phyloP scores from a whole-genome alignment of 2,888 invertebrate genomes.

The Sarcophaga rosellei region DNA sequence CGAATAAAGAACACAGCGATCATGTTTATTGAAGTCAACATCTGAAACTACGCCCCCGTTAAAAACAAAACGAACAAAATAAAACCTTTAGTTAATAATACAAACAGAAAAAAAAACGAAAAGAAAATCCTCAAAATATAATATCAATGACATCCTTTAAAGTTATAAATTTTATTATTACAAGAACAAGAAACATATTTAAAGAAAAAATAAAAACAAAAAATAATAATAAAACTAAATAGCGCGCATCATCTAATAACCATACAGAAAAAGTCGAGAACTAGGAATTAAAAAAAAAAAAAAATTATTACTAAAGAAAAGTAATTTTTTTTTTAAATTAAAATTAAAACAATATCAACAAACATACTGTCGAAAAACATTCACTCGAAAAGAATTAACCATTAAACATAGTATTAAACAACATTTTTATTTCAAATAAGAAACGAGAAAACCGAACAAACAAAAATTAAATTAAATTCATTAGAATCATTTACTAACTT shows the following conservation, averaged over 20 bases:
- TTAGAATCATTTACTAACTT: slow-evolving; percentile 42
- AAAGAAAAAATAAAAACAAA: slow-evolving; percentile 58
- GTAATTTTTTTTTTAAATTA: slow-evolving; percentile 46
- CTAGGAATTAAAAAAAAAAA: slow-evolving; percentile 23
- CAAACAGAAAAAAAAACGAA: slow-evolving; percentile 50
- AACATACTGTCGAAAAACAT: slow-evolving; percentile 33
- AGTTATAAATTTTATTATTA: slow-evolving; percentile 55
- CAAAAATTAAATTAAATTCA: slow-evolving; percentile 34
- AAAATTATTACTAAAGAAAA: slow-evolving; percentile 31
- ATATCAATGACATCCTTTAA: slow-evolving; percentile 57
- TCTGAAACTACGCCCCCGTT: slow-evolving; percentile 50
- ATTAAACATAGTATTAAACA: slow-evolving; percentile 59
- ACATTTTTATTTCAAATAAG: slow-evolving; percentile 44
- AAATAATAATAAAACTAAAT: slow-evolving; percentile 68
- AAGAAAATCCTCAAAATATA: slow-evolving; percentile 40
- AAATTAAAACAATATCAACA: slow-evolving; percentile 56
- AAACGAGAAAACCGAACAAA: slow-evolving; percentile 32
- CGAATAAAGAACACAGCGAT: slow-evolving; percentile 66
- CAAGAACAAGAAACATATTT: slow-evolving; percentile 61
- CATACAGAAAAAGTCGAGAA: slow-evolving; percentile 52
- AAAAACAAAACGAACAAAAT: slow-evolving; percentile 49
- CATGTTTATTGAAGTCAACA: slow-evolving; percentile 68
- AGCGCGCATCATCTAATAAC: slow-evolving; percentile 75
- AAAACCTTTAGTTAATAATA: slow-evolving; percentile 39
- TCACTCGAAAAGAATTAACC: slow-evolving; percentile 45